Percentiles rank a stretch among this genome's conserved stretches.
Evolutionary conservation across 2,113 vertebrate species (phyloP).

Genomic region (Myrmecophaga tridactyla): DNA sequence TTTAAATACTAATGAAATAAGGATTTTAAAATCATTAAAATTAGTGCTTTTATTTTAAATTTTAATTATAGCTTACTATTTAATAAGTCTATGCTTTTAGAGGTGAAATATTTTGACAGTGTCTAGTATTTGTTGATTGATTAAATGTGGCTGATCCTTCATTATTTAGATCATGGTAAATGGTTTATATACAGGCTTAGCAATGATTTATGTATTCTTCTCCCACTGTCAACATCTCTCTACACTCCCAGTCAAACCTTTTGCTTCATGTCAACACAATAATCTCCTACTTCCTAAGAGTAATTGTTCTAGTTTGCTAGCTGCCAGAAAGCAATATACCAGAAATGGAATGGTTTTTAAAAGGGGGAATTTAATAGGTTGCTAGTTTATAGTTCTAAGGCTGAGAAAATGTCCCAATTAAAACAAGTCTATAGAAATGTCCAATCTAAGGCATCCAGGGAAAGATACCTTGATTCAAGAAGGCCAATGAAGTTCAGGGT

Average conservation of each 20-base stretch:
- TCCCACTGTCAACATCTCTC: neutral
- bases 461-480: no score
- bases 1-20: no score
- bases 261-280: neutral
- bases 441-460: no score
- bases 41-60: neutral
- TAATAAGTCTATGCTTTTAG: slow-evolving; percentile 10
- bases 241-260: neutral
- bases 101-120: neutral
- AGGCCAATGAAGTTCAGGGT: no score
- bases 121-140: neutral
- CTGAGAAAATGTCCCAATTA: no score
- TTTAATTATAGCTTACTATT: neutral
- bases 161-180: neutral
- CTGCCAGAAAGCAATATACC: no score
- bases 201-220: neutral
- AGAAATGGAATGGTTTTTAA: no score
- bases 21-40: no score
- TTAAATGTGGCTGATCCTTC: neutral
- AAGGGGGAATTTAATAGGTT: no score
- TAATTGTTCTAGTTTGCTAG: no score
- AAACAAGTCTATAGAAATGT: no score
- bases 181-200: neutral
- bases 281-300: neutral
- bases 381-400: no score